Conservation (phyloP, 1,140 invertebrate genomes). For the Brachionus sp. region DNA sequence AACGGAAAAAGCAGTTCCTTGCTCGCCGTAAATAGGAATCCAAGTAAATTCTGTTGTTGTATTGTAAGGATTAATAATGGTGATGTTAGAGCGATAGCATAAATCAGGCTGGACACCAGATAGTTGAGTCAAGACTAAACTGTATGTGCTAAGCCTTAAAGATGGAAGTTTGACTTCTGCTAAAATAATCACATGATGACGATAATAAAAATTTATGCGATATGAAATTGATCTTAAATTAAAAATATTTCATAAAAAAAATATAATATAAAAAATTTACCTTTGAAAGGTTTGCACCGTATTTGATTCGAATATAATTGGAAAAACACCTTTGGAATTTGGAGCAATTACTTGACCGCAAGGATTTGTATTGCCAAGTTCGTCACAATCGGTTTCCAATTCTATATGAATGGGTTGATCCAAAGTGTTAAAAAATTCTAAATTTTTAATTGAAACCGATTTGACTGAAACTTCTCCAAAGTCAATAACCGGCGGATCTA, state of each 20-base stretch:
- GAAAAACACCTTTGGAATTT: constrained; percentile 55
- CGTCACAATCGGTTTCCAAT: constrained; percentile 55
- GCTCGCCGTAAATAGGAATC: constrained; percentile 54
- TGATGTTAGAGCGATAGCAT: constrained; percentile 55
- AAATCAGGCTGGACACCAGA: constrained; percentile 55
- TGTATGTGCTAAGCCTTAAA: constrained; percentile 52
- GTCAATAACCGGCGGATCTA: constrained; percentile 56
- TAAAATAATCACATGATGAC: constrained; percentile 55
- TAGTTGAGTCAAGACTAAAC: constrained; percentile 52
- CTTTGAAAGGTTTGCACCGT: constrained; percentile 56
- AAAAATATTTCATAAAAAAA: background rate
- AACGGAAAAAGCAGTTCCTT: constrained; percentile 59
- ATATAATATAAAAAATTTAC: constrained; percentile 49
- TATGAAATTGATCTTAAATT: constrained; percentile 54
- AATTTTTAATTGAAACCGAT: constrained; percentile 52
- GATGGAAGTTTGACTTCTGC: constrained; percentile 57
- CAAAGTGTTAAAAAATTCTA: constrained; percentile 58
- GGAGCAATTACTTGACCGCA: constrained; percentile 58
- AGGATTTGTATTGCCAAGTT: constrained; percentile 58
- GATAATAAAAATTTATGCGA: constrained; percentile 57
- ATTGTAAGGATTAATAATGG: constrained; percentile 56
- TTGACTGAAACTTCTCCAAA: constrained; percentile 57
- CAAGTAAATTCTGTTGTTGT: constrained; percentile 58
- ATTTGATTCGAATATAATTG: constrained; percentile 59
- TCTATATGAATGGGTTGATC: constrained; percentile 54